These are phyloP conservation scores for Siniperca obscura DNA, from an alignment of 2,797 vertebrate genomes.

Conservation along the genomic window DNA sequence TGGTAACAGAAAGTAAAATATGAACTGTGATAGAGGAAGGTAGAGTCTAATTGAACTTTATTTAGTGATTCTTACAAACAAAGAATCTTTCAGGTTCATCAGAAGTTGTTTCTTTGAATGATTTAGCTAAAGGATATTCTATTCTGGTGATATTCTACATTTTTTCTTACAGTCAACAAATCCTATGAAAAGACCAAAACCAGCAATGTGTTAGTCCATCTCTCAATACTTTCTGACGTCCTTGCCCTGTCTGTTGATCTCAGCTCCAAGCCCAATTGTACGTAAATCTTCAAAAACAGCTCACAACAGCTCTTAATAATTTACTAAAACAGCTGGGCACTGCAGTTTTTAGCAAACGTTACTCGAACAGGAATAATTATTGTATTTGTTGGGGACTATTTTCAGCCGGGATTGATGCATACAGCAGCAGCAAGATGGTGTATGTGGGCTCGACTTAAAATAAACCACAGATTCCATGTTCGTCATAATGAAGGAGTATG, in stretches of 20 bases:
- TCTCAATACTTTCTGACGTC: neutral
- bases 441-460: neutral
- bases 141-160: neutral
- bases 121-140: constrained; percentile 6
- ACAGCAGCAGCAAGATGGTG: neutral
- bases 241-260: neutral
- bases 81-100: constrained; percentile 16
- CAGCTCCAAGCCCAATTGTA: neutral
- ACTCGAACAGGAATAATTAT: neutral
- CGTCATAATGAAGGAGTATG: neutral
- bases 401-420: neutral
- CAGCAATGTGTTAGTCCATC: neutral
- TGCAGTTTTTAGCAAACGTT: neutral
- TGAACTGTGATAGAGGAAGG: constrained; percentile 19
- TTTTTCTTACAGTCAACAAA: constrained; percentile 7
- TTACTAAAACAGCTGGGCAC: neutral
- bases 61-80: constrained; percentile 27
- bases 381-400: neutral
- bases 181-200: constrained; percentile 11
- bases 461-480: neutral
- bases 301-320: neutral
- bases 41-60: constrained; percentile 22
- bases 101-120: constrained; percentile 27
- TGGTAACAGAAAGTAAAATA: constrained; percentile 33
- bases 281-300: neutral